Conservation (phyloP, 2,888 invertebrate species). For the Nemotelus nigrinus region DNA sequence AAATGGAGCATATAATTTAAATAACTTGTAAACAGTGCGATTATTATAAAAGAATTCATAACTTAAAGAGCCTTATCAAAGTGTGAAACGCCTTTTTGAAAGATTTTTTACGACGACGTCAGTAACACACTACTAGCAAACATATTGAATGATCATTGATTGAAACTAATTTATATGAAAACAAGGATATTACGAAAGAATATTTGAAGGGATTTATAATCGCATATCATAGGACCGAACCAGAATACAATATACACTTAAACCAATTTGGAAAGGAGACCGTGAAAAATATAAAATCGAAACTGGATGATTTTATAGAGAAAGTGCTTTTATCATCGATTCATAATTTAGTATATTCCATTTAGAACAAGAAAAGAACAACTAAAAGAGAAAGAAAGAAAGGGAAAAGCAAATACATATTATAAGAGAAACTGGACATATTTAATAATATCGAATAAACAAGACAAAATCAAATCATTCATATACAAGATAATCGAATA, state of each 20-base stretch:
- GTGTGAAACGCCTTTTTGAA: constrained; percentile 50
- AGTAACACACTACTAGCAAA: constrained; percentile 11
- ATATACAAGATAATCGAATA: neutral
- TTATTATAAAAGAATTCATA: constrained; percentile 43
- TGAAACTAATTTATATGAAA: constrained; percentile 7
- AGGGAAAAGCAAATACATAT: too few relatives aligned
- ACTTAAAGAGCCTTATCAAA: constrained; percentile 48
- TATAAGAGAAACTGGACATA: neutral
- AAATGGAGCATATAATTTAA: constrained; percentile 9
- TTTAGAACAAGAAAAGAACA: neutral
- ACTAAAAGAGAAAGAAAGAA: neutral
- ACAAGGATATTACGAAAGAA: constrained; percentile 20
- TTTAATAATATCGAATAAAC: constrained; percentile 11
- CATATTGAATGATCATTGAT: constrained; percentile 12
- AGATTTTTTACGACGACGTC: constrained; percentile 40
- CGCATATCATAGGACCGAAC: constrained; percentile 47
- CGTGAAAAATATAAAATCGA: constrained; percentile 9
- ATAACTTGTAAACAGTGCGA: constrained; percentile 15
- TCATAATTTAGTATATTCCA: constrained; percentile 12
- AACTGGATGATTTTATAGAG: constrained; percentile 23
- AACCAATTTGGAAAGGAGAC: neutral
- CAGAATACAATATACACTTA: neutral
- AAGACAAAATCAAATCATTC: neutral
- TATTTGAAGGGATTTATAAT: constrained; percentile 34
- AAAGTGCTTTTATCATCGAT: constrained; percentile 27